phyloP scores from a whole-genome alignment of 2,888 invertebrate genomes.

The Gnatocerus cornutus region DNA sequence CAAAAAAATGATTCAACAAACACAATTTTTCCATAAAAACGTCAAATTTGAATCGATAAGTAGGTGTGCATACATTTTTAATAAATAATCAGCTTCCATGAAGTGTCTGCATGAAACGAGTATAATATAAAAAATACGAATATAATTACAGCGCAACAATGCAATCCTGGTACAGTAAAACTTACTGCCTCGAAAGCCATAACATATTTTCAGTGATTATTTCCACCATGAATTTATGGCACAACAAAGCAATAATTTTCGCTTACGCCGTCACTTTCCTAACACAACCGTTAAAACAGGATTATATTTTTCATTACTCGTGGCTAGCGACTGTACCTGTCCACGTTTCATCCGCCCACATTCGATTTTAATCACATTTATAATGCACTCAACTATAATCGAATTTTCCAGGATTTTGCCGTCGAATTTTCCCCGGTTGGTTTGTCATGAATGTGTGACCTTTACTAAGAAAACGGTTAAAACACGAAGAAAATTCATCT shows the following conservation, averaged over 20 bases:
- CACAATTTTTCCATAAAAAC: too few relatives aligned
- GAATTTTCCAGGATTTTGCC: conserved; percentile 12
- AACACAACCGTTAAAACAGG: background rate
- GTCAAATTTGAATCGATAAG: too few relatives aligned
- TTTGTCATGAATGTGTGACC: conserved; percentile 19
- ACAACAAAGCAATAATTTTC: background rate
- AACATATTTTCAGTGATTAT: conserved; percentile 1
- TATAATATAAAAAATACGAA: too few relatives aligned
- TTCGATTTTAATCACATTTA: conserved; percentile 15
- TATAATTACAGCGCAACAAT: too few relatives aligned
- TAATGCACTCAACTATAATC: conserved; percentile 20
- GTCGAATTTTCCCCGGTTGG: conserved; percentile 6
- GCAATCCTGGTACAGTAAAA: background rate
- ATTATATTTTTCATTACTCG: conserved; percentile 4
- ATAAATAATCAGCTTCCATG: too few relatives aligned
- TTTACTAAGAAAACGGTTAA: conserved; percentile 5
- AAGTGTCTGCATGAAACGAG: too few relatives aligned
- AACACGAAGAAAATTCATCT: conserved; percentile 9
- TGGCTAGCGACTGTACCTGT: background rate
- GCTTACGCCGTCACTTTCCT: background rate
- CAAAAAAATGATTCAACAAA: too few relatives aligned
- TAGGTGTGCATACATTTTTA: too few relatives aligned
- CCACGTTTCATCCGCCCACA: conserved; percentile 10
- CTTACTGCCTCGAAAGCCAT: background rate
- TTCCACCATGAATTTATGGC: background rate